A percentile compares a stretch with the other conserved stretches of the same genome.
Conservation (phyloP, 2,888 invertebrate genomes). For the Euplagia quadripunctaria region DNA sequence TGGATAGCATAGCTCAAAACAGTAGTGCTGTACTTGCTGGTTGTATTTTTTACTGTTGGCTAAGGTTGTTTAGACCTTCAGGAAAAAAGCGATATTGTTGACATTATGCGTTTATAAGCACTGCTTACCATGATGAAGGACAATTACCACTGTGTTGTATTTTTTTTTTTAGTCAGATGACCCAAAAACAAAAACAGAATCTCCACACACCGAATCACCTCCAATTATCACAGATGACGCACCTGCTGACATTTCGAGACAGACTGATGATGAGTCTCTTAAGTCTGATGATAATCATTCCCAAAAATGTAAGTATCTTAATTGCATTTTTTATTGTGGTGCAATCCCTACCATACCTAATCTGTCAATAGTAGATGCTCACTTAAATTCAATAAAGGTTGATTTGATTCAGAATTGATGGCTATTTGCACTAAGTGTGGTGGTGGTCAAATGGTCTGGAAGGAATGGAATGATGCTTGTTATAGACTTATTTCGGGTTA, state of each 20-base stretch:
- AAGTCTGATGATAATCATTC: slow-evolving; percentile 78
- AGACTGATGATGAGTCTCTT: slow-evolving; percentile 71
- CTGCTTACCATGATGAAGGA: no score
- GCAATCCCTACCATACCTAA: neutral
- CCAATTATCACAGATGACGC: slow-evolving; percentile 77
- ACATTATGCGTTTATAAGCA: no score
- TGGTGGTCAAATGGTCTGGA: no score
- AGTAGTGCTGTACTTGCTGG: no score
- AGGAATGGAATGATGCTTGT: no score
- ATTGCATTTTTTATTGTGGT: neutral
- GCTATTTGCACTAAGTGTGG: no score
- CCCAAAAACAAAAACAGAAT: slow-evolving; percentile 65
- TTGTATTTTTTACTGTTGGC: no score
- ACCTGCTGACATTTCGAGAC: slow-evolving; percentile 48
- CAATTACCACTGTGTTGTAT: no score
- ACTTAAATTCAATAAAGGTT: neutral
- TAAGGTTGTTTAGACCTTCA: no score
- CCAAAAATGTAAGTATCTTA: slow-evolving; percentile 74
- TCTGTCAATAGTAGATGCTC: neutral
- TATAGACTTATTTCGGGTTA: no score
- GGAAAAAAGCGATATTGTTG: no score
- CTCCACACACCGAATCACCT: slow-evolving; percentile 67
- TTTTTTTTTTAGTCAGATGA: slow-evolving; percentile 63
- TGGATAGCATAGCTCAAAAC: no score
- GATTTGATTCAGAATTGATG: neutral